phyloP scores from a whole-genome alignment of 2,888 invertebrate genomes.

The Spodoptera exigua region DNA sequence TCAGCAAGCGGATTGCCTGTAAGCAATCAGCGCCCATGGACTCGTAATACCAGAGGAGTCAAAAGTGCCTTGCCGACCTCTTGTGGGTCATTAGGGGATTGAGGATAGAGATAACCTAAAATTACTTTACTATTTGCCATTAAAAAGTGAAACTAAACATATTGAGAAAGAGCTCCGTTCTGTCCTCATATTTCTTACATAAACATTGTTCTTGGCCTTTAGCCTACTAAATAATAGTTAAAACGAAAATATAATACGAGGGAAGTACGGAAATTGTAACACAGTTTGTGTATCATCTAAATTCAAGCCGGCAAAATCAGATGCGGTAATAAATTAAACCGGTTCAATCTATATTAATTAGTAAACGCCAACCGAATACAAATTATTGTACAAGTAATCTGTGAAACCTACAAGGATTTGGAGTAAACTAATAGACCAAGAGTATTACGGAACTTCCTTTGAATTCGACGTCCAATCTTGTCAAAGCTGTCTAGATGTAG shows the following conservation, averaged over 20 bases:
- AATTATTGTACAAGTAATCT: constrained; percentile 27
- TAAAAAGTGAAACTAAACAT: no score
- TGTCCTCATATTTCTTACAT: no score
- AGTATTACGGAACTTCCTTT: constrained; percentile 22
- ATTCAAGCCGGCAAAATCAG: neutral
- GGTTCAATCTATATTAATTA: neutral
- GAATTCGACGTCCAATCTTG: constrained; percentile 19
- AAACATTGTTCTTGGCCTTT: no score
- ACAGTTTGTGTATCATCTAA: neutral
- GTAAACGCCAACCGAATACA: constrained; percentile 1
- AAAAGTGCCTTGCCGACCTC: no score
- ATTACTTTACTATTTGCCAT: no score
- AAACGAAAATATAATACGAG: neutral
- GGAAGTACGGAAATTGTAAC: constrained; percentile 2
- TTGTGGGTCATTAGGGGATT: no score
- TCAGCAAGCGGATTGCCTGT: no score
- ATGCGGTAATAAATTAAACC: neutral
- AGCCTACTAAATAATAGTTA: no score
- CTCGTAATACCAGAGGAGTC: no score
- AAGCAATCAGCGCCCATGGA: no score
- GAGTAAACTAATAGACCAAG: constrained; percentile 15
- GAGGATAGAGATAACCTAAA: no score
- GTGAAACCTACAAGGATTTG: constrained; percentile 20
- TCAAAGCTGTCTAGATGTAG: constrained; percentile 15
- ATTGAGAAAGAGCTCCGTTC: no score